Conservation (phyloP, 1,140 invertebrate species). For the Pseudomyrmex sp. region DNA sequence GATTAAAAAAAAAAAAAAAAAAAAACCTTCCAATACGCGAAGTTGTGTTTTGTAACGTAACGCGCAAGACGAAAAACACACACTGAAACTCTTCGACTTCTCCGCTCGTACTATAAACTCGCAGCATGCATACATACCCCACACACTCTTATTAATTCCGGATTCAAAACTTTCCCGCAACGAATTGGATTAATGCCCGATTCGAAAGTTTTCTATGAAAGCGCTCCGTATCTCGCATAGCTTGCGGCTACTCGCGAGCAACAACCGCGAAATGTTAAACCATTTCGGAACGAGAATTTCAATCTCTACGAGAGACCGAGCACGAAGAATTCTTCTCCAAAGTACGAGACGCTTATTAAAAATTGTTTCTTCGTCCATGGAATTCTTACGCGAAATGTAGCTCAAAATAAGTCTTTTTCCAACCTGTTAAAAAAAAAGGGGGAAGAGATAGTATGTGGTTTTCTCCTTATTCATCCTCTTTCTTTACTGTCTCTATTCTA, state of each 20-base stretch:
- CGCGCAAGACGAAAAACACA: neutral
- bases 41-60: neutral
- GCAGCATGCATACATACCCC: neutral
- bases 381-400: conserved; percentile 30
- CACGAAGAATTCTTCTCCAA: conserved; percentile 32
- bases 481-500: neutral
- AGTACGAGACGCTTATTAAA: conserved; percentile 45
- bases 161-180: conserved; percentile 45
- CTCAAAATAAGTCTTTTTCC: neutral
- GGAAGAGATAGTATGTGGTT: too few relatives aligned
- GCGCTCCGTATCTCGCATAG: conserved; percentile 36
- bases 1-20: too few relatives aligned
- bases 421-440: too few relatives aligned
- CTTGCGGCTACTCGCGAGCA: conserved; percentile 54
- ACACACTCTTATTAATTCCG: conserved; percentile 28
- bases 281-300: conserved; percentile 52
- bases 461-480: too few relatives aligned
- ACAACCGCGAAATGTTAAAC: conserved; percentile 59
- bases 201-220: conserved; percentile 40
- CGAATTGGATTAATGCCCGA: conserved; percentile 50
- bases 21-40: neutral
- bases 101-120: too few relatives aligned
- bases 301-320: conserved; percentile 27
- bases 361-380: conserved; percentile 40
- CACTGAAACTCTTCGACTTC: too few relatives aligned